Evolutionary conservation across 1,140 invertebrate genomes (phyloP), one percentile per base, ranked within the genome.

Genomic region (Orchestia grillus): DNA sequence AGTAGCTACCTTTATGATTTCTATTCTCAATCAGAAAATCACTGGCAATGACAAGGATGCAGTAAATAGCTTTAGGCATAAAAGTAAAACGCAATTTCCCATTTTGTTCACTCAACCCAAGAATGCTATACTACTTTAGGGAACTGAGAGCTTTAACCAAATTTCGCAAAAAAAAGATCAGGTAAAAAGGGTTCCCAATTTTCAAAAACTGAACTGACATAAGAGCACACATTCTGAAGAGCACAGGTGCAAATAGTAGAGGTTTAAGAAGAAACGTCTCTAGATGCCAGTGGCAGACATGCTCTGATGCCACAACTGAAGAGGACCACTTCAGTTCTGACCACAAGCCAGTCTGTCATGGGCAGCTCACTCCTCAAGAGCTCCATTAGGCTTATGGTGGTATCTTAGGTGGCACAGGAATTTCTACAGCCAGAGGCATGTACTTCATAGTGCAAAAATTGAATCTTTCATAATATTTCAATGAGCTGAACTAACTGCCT

Each of bases 381-480:
- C 62, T 77, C 62, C 62, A 77, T 77, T 77, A 77, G 62, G 62
- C 62, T 77, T 77, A 77, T 77, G 62, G 62, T 77, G 62, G 62
- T 77, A 77, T 77, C 62, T 77, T 77, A 36, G 11, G 15, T 19
- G 62, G 62, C 62, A 23, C 62, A 77, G 62, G 62, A 77, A 77
- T 77, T 77, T 77, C 62, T 77, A 77, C 3, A 28, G 62, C 62
- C 62, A 77, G 62, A 77, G 36, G 36, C 62, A 77, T 77, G 62
- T 77, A 28, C 62, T 77, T 77, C 62, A 77, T 77, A 36, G 62
- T 28, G 36, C 28, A 15, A 77, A 28, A 19, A 15, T 77, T 8
- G 3, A 19, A 77, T 77, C 28, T 77, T 23, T 28, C 1, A 3
- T 19, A 77, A 77, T 36, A 36, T 77, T 36, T 77, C 62, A 77